These are phyloP conservation scores for Ethmia dodecea DNA, from an alignment of 2,888 invertebrate species.

Conservation along the genomic window DNA sequence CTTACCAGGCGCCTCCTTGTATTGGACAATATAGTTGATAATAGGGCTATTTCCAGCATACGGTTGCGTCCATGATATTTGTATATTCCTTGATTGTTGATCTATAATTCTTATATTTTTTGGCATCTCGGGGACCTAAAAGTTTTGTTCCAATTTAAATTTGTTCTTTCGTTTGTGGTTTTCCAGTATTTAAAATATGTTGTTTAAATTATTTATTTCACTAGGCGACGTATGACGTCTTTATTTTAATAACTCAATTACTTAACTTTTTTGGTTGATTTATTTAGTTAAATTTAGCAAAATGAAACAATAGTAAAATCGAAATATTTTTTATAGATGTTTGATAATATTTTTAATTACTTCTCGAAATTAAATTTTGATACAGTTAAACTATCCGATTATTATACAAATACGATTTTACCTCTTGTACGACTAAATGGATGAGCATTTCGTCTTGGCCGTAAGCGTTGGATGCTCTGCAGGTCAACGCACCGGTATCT, in stretches of 20 bases:
- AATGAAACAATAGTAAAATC: too few relatives aligned
- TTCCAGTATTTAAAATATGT: too few relatives aligned
- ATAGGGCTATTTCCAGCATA: conserved; percentile 94
- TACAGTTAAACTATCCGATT: too few relatives aligned
- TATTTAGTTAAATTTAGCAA: too few relatives aligned
- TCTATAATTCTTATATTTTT: conserved; percentile 90
- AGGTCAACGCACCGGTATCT: conserved; percentile 93
- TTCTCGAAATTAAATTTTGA: too few relatives aligned
- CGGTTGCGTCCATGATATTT: conserved; percentile 93
- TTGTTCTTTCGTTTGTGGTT: conserved; percentile 1
- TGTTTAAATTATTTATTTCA: too few relatives aligned
- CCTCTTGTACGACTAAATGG: conserved; percentile 92
- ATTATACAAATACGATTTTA: too few relatives aligned
- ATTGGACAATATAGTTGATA: conserved; percentile 92
- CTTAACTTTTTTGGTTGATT: too few relatives aligned
- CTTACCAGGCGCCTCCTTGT: conserved; percentile 89
- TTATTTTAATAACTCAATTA: too few relatives aligned
- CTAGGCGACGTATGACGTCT: too few relatives aligned
- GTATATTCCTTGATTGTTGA: conserved; percentile 89
- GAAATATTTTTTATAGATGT: too few relatives aligned
- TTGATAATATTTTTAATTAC: too few relatives aligned
- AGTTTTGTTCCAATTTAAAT: conserved; percentile 3
- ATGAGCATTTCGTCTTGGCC: conserved; percentile 95
- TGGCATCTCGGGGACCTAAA: conserved; percentile 92
- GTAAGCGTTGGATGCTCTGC: conserved; percentile 92